Evolutionary conservation across 2,888 invertebrate genomes (phyloP).

Genomic region (Andrena trimmerana): DNA sequence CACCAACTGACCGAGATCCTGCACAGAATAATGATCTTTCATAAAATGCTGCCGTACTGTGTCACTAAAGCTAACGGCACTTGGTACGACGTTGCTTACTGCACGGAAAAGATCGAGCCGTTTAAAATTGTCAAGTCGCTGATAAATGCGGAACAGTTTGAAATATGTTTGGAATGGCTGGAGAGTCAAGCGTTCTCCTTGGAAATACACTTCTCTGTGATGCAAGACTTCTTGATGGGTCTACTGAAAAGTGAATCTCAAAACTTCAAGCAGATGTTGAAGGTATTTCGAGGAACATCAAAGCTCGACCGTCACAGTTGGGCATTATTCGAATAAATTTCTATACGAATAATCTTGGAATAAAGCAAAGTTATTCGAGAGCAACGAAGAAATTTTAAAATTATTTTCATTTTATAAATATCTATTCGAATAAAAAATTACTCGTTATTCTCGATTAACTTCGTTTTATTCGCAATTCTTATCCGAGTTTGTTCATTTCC

Average conservation of each 20-base stretch:
- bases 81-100: slow-evolving; percentile 79
- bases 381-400: no score
- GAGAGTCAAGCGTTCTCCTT: slow-evolving; percentile 88
- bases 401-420: no score
- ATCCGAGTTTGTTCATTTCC: slow-evolving; percentile 73
- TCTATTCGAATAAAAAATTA: no score
- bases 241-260: slow-evolving; percentile 86
- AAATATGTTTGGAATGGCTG: slow-evolving; percentile 90
- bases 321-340: no score
- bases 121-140: slow-evolving; percentile 86
- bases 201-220: slow-evolving; percentile 87
- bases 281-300: slow-evolving; percentile 66
- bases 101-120: slow-evolving; percentile 85
- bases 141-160: slow-evolving; percentile 87
- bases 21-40: slow-evolving; percentile 78
- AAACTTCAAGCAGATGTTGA: slow-evolving; percentile 78
- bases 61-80: slow-evolving; percentile 64
- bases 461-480: no score
- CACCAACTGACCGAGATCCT: slow-evolving; percentile 77
- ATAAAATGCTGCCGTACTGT: slow-evolving; percentile 80
- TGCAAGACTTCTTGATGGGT: slow-evolving; percentile 86
- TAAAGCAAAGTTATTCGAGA: no score
- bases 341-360: no score
- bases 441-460: no score
- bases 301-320: no score